phyloP scores from a whole-genome alignment of 92 coral and sea anemone species.

The Micromussa lordhowensis region DNA sequence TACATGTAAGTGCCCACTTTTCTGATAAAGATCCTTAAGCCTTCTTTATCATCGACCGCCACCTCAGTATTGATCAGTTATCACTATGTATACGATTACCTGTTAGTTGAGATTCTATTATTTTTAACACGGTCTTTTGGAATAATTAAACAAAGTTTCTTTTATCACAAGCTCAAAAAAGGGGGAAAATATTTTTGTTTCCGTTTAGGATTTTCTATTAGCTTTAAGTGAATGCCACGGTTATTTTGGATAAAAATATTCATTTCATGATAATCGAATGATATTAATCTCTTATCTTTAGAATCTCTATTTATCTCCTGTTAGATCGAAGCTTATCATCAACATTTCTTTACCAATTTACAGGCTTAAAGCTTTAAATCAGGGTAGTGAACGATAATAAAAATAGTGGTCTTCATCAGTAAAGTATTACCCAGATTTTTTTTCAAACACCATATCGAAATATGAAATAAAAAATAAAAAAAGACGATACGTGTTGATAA shows the following conservation, averaged over 20 bases:
- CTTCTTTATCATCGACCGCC: background rate
- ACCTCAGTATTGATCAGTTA: background rate
- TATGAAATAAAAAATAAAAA: no score
- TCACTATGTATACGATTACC: no score
- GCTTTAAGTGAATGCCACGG: background rate
- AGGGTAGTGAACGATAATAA: no score
- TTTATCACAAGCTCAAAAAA: background rate
- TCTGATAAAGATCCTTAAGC: background rate
- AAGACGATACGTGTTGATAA: background rate
- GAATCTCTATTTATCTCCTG: background rate
- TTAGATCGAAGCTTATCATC: background rate
- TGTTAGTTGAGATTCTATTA: no score
- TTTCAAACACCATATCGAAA: no score
- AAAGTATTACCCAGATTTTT: no score
- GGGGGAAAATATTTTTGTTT: background rate
- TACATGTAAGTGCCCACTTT: background rate
- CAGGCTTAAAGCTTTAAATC: no score
- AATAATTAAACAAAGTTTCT: background rate
- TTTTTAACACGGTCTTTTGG: background rate
- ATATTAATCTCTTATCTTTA: no score
- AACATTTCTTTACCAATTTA: no score
- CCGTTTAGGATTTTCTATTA: no score
- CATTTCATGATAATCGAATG: background rate
- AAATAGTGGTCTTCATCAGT: no score
- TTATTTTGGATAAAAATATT: no score